Conservation (phyloP, 2,113 vertebrate species). For the Odontesthes bonariensis region DNA sequence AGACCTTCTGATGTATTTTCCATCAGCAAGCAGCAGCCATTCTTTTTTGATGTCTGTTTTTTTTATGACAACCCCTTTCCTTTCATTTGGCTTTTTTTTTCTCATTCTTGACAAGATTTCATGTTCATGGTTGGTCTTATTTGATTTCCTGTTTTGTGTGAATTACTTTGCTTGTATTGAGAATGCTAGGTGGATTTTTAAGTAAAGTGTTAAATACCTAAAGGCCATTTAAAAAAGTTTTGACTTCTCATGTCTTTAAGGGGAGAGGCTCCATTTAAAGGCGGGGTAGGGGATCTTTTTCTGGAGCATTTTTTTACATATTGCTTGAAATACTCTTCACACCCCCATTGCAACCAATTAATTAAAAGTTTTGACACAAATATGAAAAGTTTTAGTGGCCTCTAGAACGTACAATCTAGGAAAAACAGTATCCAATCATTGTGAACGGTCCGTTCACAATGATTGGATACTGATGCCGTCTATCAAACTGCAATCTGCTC, state of each 20-base stretch:
- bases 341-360: too few species aligned
- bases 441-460: too few species aligned
- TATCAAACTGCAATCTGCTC: too few species aligned
- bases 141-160: slow-evolving; percentile 74
- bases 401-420: too few species aligned
- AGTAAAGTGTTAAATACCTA: slow-evolving; percentile 78
- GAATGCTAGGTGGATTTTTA: slow-evolving; percentile 71
- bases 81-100: slow-evolving; percentile 64
- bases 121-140: slow-evolving; percentile 72
- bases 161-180: slow-evolving; percentile 73
- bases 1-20: slow-evolving; percentile 86
- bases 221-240: slow-evolving; percentile 86
- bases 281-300: too few species aligned
- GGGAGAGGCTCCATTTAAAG: slow-evolving; percentile 59
- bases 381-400: too few species aligned
- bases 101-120: slow-evolving; percentile 67
- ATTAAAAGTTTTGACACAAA: too few species aligned
- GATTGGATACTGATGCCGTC: too few species aligned
- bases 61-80: slow-evolving; percentile 66
- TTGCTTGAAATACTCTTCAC: too few species aligned
- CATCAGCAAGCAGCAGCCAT: slow-evolving; percentile 84
- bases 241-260: slow-evolving; percentile 84
- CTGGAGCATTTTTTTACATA: too few species aligned
- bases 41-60: slow-evolving; percentile 73
- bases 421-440: too few species aligned